Base-by-base conservation (phyloP, 1,140 invertebrate genomes). In the Cheumatopsyche charites region DNA sequence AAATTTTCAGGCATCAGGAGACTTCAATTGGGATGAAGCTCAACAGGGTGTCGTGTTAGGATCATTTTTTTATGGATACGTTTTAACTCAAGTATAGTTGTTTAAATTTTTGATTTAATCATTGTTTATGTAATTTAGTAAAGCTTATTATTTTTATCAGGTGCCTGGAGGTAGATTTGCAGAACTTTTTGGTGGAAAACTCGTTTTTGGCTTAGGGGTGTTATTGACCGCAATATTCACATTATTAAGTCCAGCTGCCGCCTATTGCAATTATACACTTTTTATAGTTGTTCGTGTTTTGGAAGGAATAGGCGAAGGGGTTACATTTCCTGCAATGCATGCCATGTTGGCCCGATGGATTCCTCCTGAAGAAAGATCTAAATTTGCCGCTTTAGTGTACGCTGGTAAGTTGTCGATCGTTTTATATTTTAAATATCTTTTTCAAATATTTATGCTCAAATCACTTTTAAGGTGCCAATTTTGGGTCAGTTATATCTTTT, bases 51-150 rank as follows among this genome's bases (percentile, higher is more conserved):
- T 94, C 69, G 91, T 96, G 73, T 83, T 95, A 47, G 92, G 93
- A 7, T 90, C 91, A 55, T 95, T 95, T 83, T 95, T 94, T 82
- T 90, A 92, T 78, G 94, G 94, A 63, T 95, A 95, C 83, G 90
- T 95, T 5, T 79, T 92, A 55, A 94, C 93, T 17, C 94, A 96
- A 85, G 87, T 84, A 79, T 36, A 69, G 11, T 25, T 58, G 15
- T 47, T 47, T 47, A n/a, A 47, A n/a, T 7, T 47, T 47, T 47
- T 15, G 15, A n/a, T 47, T 6, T 47, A 7, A 7, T 47, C 15
- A 47, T 47, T 47, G 4, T 61, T n/a, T 61, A 61, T 17, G 6
- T 62, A 62, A 62, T 25, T 15, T 41, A 9, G 13, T 43, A 43
- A 13, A 21, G 12, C 12, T n/a, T 43, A 19, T 66, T n/a, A 43